Evolutionary conservation across 2,888 invertebrate genomes (phyloP), one percentile per base, ranked within the genome.

Genomic region (Cheilosia variabilis): DNA sequence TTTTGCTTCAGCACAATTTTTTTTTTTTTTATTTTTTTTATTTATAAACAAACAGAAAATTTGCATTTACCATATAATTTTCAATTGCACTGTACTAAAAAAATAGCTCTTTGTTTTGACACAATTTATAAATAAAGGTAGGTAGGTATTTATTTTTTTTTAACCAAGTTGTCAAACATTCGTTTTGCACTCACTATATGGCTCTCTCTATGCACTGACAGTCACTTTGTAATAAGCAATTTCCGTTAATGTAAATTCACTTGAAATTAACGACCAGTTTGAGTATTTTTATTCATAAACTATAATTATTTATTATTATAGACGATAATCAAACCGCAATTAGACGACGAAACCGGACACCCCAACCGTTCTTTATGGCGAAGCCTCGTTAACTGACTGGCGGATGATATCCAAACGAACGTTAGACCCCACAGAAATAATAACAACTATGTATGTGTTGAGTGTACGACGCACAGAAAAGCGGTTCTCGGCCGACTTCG

Each of bases 351-450:
- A 63, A 60, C 77, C 81, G 80, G 4, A 77, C 76, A 81, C 81
- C 86, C 86, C 81, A 86, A 77, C 86, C 86, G 86, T 86, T 63
- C 76, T 72, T 86, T 77, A 81, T 86, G 86, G 72, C 81, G 81
- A 86, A 81, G 77, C 72, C 86, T 86, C 86, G 81, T 86, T 72
- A 86, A 86, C 86, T 86, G 86, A 86, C 86, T 86, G 66, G 60
- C 81, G 31, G 86, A 86, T 77, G 68, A 86, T 86, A 72, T 68
- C 68, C 72, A 71, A 86, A 86, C 81, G 76, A 77, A 60, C 86
- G 76, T 77, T 81, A 86, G 86, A 86, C 86, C 81, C 86, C 86
- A 86, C 81, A 81, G 81, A 86, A 83, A 86, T 81, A 86, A 86
- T 81, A 81, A 81, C 80, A 86, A 58, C 55, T 65, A 43, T 58